Conservation (phyloP, 2,113 vertebrate species). For the Candoia aspera region DNA sequence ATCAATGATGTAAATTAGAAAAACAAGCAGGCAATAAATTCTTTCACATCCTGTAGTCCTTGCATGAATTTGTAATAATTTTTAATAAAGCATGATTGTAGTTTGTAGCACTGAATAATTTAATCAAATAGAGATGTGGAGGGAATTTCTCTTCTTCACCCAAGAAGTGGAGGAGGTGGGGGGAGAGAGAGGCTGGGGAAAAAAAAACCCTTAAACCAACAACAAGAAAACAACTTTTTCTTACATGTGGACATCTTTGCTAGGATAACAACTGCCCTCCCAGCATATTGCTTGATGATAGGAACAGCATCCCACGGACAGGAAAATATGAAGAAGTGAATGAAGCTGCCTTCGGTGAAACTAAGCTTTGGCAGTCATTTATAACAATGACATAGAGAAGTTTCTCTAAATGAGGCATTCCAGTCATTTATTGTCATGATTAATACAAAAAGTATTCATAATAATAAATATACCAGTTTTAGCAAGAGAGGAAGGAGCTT, state of each 20-base stretch:
- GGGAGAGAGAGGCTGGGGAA: slow-evolving; percentile 24
- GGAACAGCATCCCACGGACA: slow-evolving; percentile 78
- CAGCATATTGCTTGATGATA: slow-evolving; percentile 79
- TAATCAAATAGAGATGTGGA: slow-evolving; percentile 91
- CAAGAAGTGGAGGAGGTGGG: slow-evolving; percentile 58
- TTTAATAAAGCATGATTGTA: slow-evolving; percentile 99
- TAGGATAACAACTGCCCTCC: slow-evolving; percentile 78
- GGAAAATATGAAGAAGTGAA: slow-evolving; percentile 84
- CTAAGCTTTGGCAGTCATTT: slow-evolving; percentile 94
- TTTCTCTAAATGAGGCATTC: slow-evolving; percentile 99
- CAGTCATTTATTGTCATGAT: slow-evolving; percentile 99
- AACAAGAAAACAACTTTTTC: slow-evolving; percentile 63
- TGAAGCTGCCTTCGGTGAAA: slow-evolving; percentile 93
- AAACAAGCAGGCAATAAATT: slow-evolving; percentile 99
- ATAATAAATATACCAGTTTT: slow-evolving; percentile 96
- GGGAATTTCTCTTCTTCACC: slow-evolving; percentile 80
- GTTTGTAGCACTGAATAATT: slow-evolving; percentile 99
- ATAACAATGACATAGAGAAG: slow-evolving; percentile 99
- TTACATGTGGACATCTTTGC: slow-evolving; percentile 70
- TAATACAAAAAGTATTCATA: slow-evolving; percentile 99
- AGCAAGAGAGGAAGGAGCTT: slow-evolving; percentile 68
- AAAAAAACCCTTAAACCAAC: slow-evolving; percentile 48
- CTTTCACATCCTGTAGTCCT: slow-evolving; percentile 92
- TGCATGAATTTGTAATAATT: slow-evolving; percentile 97
- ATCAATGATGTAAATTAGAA: slow-evolving; percentile 99